Conservation (phyloP, 2,797 vertebrate species). For the Pampus argenteus region DNA sequence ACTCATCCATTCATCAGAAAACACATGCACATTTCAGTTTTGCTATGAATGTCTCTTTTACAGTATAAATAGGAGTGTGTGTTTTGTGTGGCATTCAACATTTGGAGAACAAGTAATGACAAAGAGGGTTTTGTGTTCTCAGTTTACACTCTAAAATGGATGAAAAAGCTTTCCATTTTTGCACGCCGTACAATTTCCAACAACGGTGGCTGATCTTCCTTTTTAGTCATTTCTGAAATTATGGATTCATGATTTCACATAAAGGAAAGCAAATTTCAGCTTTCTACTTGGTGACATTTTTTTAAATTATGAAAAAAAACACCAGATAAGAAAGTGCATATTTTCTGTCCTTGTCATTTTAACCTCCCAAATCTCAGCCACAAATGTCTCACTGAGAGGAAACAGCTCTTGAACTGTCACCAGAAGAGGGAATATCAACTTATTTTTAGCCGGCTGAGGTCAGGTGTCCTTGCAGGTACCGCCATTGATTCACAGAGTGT, state of each 20-base stretch:
- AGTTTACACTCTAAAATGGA: too few relatives aligned
- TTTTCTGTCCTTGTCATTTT: slow-evolving; percentile 32
- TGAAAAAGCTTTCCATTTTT: not conserved
- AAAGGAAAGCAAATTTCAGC: too few relatives aligned
- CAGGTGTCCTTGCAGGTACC: slow-evolving; percentile 65
- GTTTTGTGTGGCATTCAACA: not conserved
- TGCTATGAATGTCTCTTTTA: not conserved
- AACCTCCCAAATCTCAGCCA: slow-evolving; percentile 25
- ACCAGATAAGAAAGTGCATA: not conserved
- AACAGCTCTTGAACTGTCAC: slow-evolving; percentile 65
- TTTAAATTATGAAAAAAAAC: not conserved
- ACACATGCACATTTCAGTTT: not conserved
- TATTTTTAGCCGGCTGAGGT: slow-evolving; percentile 71
- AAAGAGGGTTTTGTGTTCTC: too few relatives aligned
- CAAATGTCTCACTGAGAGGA: slow-evolving; percentile 12
- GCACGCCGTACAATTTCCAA: too few relatives aligned
- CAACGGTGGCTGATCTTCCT: too few relatives aligned
- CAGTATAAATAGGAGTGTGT: not conserved
- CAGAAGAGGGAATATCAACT: slow-evolving; percentile 55
- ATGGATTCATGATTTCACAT: too few relatives aligned
- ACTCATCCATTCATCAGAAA: not conserved
- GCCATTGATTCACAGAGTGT: slow-evolving; percentile 38
- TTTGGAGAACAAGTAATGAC: slow-evolving; percentile 1
- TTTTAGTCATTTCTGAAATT: too few relatives aligned
- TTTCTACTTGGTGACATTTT: too few relatives aligned